Conservation (phyloP, 2,113 vertebrate species). For the Limanda limanda region DNA sequence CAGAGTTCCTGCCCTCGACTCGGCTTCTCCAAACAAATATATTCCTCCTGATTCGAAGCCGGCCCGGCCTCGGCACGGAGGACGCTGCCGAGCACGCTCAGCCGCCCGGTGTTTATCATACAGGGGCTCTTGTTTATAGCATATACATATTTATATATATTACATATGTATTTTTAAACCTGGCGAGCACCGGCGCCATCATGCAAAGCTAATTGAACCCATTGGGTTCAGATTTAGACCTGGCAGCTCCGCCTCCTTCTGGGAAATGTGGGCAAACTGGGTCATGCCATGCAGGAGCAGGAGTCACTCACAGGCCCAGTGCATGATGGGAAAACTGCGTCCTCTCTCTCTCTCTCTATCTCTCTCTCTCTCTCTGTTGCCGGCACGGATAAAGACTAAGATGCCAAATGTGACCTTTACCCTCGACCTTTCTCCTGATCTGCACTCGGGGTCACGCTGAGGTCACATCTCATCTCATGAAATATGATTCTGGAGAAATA, state of each 20-base stretch:
- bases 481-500: too few relatives aligned
- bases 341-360: too few relatives aligned
- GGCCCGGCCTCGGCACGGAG: neutral
- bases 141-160: neutral
- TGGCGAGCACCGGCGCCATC: conserved; percentile 18
- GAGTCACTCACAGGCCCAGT: conserved; percentile 12
- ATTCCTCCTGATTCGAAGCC: conserved; percentile 51
- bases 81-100: neutral
- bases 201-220: conserved; percentile 51
- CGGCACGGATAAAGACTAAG: neutral
- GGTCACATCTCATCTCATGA: neutral
- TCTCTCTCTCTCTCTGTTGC: neutral
- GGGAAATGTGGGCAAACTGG: conserved; percentile 48
- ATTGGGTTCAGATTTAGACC: conserved; percentile 28
- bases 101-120: conserved; percentile 29
- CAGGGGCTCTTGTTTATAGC: neutral
- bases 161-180: neutral
- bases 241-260: conserved; percentile 42
- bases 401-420: neutral
- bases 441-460: neutral
- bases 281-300: conserved; percentile 23
- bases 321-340: conserved; percentile 15
- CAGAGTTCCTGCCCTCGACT: conserved; percentile 71
- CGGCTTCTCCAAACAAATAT: conserved; percentile 78
- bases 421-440: neutral